Conservation (phyloP, 2,888 invertebrate species). For the Pammene fasciana region DNA sequence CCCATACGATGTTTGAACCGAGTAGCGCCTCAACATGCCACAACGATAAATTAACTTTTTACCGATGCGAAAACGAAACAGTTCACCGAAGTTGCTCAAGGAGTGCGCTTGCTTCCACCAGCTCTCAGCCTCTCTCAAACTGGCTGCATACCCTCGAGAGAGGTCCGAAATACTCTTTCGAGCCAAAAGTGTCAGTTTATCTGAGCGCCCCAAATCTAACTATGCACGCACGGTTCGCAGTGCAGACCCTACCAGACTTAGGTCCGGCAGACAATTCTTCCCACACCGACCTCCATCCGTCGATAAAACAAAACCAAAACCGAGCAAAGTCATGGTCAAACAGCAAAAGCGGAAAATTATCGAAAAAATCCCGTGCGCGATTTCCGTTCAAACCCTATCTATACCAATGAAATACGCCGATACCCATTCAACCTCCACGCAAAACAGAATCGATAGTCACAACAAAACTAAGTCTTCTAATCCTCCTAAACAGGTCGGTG, state of each 20-base stretch:
- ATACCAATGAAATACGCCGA: conserved; percentile 77
- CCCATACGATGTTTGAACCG: conserved; percentile 9
- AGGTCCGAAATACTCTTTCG: conserved; percentile 63
- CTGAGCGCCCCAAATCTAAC: conserved; percentile 68
- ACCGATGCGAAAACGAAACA: conserved; percentile 64
- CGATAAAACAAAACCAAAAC: conserved; percentile 50
- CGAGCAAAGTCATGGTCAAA: conserved; percentile 59
- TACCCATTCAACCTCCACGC: conserved; percentile 66
- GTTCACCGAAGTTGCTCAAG: conserved; percentile 61
- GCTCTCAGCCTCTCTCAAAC: conserved; percentile 47
- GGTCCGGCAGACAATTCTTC: conserved; percentile 61
- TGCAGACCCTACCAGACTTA: conserved; percentile 62
- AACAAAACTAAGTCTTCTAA: conserved; percentile 72
- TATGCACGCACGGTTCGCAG: conserved; percentile 67
- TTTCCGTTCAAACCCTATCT: conserved; percentile 72
- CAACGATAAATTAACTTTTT: conserved; percentile 78
- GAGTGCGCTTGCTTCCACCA: conserved; percentile 44
- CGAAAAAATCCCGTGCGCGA: conserved; percentile 69
- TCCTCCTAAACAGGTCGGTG: conserved; percentile 76
- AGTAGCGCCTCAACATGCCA: conserved; percentile 66
- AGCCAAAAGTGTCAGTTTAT: conserved; percentile 71
- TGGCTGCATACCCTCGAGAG: conserved; percentile 58
- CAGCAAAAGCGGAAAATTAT: conserved; percentile 65
- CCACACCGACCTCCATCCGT: conserved; percentile 51
- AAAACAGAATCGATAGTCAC: conserved; percentile 54